A percentile compares a stretch with the other conserved stretches of the same genome.
Conservation (phyloP, 2,113 vertebrate genomes). For the Mus musculus region GRCm39 chr12:100522001-100522500, state of each 20-base stretch:
- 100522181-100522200: background rate
- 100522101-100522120: constrained; percentile 36
- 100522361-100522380: background rate
- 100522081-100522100: constrained; percentile 6
- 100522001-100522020: background rate
- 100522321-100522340: background rate
- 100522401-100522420: background rate
- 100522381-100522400: background rate
- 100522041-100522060: background rate
- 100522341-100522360: background rate
- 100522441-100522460: background rate
- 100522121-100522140: constrained; percentile 38
- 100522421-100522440: background rate
- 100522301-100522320: constrained; percentile 37
- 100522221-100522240: background rate
- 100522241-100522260: background rate
- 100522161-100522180: background rate
- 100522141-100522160: background rate
- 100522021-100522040: background rate
- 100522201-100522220: background rate
- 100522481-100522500: background rate
- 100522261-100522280: background rate
- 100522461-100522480: background rate
- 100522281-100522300: constrained; percentile 51
- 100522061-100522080: background rate